Evolutionary conservation across 1,140 invertebrate species (phyloP).

Genomic region (Coelopa frigida): DNA sequence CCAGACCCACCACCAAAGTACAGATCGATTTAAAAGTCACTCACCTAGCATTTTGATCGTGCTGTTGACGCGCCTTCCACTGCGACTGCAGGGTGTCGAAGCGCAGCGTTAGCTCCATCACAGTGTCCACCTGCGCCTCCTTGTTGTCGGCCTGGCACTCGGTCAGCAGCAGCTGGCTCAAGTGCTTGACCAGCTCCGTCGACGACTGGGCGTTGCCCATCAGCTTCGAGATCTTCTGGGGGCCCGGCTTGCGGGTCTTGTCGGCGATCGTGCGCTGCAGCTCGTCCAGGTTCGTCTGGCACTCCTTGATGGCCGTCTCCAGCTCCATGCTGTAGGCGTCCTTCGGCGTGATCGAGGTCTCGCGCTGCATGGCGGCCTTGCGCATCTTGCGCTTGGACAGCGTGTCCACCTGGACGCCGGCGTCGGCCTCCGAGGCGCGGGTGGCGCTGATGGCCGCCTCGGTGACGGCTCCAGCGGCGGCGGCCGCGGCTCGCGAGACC

Average conservation of each 20-base stretch:
- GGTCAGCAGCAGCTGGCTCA: conserved; percentile 63
- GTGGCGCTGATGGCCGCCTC: conserved; percentile 65
- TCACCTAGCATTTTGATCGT: conserved; percentile 42
- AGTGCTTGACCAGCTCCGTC: conserved; percentile 69
- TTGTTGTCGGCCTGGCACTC: conserved; percentile 63
- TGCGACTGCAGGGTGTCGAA: conserved; percentile 62
- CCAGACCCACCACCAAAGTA: too few relatives aligned
- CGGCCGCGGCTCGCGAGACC: conserved; percentile 22
- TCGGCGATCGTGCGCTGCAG: conserved; percentile 50
- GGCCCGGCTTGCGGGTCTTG: conserved; percentile 47
- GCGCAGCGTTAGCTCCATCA: conserved; percentile 55
- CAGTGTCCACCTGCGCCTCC: conserved; percentile 58
- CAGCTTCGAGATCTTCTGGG: conserved; percentile 55
- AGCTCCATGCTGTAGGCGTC: conserved; percentile 72
- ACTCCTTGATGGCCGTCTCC: conserved; percentile 58
- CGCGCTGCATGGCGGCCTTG: conserved; percentile 44
- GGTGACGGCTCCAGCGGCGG: conserved; percentile 19
- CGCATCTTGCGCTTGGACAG: conserved; percentile 47
- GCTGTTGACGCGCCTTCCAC: conserved; percentile 59
- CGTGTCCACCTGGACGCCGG: conserved; percentile 71
- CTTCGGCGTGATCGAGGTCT: conserved; percentile 63
- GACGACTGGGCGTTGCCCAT: conserved; percentile 63
- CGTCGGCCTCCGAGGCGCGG: conserved; percentile 64
- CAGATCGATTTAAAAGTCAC: too few relatives aligned
- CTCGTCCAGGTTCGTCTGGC: conserved; percentile 49